Evolutionary conservation across 1,140 invertebrate genomes (phyloP).

Genomic region (Acromyrmex heyeri): DNA sequence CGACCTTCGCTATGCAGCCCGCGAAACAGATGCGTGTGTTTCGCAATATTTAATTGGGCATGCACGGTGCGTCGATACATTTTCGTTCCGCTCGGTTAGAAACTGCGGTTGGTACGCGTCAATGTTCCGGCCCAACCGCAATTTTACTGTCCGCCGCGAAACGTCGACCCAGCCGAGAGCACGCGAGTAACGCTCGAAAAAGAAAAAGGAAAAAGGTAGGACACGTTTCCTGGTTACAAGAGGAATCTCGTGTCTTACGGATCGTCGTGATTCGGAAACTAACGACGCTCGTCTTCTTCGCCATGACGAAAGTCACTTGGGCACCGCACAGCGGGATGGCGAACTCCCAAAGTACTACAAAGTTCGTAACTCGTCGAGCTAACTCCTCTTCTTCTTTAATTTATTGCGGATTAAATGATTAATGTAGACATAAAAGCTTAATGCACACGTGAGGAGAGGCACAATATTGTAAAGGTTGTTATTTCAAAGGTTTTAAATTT

Average conservation of each 20-base stretch:
- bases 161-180: not conserved
- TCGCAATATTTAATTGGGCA: constrained; percentile 71
- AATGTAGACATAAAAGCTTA: not conserved
- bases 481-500: not conserved
- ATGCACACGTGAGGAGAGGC: not conserved
- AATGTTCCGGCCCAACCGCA: constrained; percentile 66
- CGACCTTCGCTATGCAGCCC: constrained; percentile 21
- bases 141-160: constrained; percentile 68
- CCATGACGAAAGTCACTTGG: constrained; percentile 37
- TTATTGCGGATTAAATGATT: constrained; percentile 35
- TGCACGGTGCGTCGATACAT: constrained; percentile 61
- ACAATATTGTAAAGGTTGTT: not conserved
- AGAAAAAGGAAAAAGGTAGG: not conserved
- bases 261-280: constrained; percentile 42
- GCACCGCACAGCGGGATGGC: constrained; percentile 8
- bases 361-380: constrained; percentile 32
- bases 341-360: constrained; percentile 20
- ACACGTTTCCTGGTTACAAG: constrained; percentile 49
- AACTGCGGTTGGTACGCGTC: constrained; percentile 66
- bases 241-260: constrained; percentile 41
- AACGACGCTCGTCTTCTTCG: constrained; percentile 10
- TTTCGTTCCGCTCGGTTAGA: constrained; percentile 74
- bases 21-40: not conserved
- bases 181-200: constrained; percentile 3
- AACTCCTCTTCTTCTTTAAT: constrained; percentile 3